Evolutionary conservation across 2,888 invertebrate species (phyloP).

Genomic region (Venustoraphidia nigricollis): DNA sequence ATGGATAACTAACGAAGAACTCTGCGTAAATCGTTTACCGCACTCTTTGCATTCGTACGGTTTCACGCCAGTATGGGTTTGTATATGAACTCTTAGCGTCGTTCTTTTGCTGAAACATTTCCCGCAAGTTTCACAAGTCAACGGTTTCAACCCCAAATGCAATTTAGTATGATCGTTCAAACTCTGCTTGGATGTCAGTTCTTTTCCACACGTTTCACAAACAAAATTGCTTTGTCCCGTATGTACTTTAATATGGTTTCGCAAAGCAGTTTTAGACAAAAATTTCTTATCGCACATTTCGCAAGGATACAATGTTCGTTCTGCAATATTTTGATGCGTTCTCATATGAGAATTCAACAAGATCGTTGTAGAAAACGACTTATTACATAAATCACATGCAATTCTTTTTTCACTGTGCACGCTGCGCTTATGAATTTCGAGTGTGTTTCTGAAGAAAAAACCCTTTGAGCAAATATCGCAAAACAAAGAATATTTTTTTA

Average conservation of each 20-base stretch:
- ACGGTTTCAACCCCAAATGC: constrained; percentile 9
- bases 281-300: not conserved
- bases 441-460: too few relatives aligned
- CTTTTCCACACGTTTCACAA: constrained; percentile 8
- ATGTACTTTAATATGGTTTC: not conserved
- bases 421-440: too few relatives aligned
- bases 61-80: constrained; percentile 5
- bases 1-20: constrained; percentile 34
- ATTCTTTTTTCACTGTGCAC: too few relatives aligned
- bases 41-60: constrained; percentile 13
- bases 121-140: constrained; percentile 8
- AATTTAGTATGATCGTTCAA: constrained; percentile 5
- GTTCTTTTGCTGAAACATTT: constrained; percentile 6
- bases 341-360: not conserved
- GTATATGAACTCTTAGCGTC: constrained; percentile 4
- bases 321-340: not conserved
- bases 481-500: too few relatives aligned
- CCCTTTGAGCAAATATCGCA: too few relatives aligned
- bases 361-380: not conserved
- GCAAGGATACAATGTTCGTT: not conserved
- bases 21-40: constrained; percentile 17
- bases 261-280: not conserved
- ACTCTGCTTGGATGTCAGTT: not conserved
- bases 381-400: not conserved
- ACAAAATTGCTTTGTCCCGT: constrained; percentile 2